phyloP scores from a whole-genome alignment of 2,797 vertebrate species.

The Decapterus maruadsi region DNA sequence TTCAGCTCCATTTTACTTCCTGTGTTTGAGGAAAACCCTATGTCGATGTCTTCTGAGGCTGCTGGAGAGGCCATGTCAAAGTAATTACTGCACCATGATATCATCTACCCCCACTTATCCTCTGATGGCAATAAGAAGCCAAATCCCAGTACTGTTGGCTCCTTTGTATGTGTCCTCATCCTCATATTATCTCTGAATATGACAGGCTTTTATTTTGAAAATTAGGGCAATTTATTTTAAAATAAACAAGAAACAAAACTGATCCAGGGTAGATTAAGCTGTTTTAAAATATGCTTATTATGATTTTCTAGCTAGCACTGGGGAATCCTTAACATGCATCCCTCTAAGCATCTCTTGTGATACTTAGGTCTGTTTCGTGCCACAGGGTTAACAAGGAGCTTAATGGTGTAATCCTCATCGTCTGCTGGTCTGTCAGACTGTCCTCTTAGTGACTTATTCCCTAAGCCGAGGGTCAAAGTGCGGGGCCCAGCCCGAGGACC shows the following conservation, averaged over 20 bases:
- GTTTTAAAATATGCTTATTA: constrained; percentile 28
- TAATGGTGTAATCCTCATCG: constrained; percentile 73
- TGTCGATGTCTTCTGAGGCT: constrained; percentile 51
- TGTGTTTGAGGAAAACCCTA: constrained; percentile 71
- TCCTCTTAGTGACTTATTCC: constrained; percentile 64
- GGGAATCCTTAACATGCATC: constrained; percentile 34
- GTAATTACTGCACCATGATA: constrained; percentile 75
- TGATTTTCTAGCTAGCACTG: constrained; percentile 17
- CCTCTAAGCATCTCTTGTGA: constrained; percentile 38
- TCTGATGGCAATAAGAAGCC: constrained; percentile 51
- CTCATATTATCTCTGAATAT: constrained; percentile 29
- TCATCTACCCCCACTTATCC: constrained; percentile 69
- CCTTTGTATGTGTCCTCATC: constrained; percentile 18
- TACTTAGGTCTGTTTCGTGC: constrained; percentile 57
- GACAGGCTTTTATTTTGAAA: constrained; percentile 43
- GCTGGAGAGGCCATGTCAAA: constrained; percentile 68
- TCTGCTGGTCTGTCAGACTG: constrained; percentile 55
- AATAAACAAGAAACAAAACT: constrained; percentile 22
- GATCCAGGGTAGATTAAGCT: background rate
- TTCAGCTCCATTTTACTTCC: constrained; percentile 66
- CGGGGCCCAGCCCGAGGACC: constrained; percentile 23
- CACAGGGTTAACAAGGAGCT: constrained; percentile 71
- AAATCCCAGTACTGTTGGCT: constrained; percentile 41
- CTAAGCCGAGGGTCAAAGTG: constrained; percentile 66
- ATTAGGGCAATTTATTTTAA: background rate